Evolutionary conservation across 2,797 vertebrate genomes (phyloP), one percentile per base, ranked within the genome.

Genomic region (Cephalopachus bancanus): DNA sequence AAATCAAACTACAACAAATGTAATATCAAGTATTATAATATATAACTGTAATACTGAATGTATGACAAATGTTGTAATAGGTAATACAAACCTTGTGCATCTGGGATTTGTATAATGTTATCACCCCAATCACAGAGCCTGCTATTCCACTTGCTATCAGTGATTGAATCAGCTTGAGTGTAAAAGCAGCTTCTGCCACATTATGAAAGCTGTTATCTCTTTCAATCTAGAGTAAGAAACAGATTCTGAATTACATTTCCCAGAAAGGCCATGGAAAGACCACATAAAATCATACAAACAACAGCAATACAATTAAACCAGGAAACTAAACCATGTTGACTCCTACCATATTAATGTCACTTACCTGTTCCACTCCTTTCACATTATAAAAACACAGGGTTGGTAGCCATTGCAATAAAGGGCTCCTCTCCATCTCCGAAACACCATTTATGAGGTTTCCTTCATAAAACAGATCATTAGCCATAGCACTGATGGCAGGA

Each of bases 71-170:
- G 57, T 24, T 60, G 65, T 76, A 67, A 15, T 16, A 37, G 1
- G 0, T 20, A 57, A 62, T 11, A 98, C 97, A 67, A 91, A 99
- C 99, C 99, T 99, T 99, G 69, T 65, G 91, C 99, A 98, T 99
- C 97, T 99, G 99, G 64, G 99, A 98, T 78, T 98, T 99, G 96
- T 99, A 99, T 55, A 99, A 98, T 37, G 99, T 99, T 59, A 99
- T 98, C 89, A 99, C 98, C 1, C 99, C 99, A 93, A 99, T 96
- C 94, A 96, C 96, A 30, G 97, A 97, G 79, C 98, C 98, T 0
- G 97, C 92, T 20, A 98, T 96, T 83, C 99, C 98, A 33, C 98
- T 98, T 2, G 97, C 98, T 30, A 98, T 95, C 95, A 99, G 97
- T 44, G 98, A 96, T 69, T 98, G 98, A 94, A 99, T 98, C 96